These are phyloP conservation scores for Perizoma affinitatum DNA, from an alignment of 2,888 invertebrate genomes.

Conservation along the genomic window DNA sequence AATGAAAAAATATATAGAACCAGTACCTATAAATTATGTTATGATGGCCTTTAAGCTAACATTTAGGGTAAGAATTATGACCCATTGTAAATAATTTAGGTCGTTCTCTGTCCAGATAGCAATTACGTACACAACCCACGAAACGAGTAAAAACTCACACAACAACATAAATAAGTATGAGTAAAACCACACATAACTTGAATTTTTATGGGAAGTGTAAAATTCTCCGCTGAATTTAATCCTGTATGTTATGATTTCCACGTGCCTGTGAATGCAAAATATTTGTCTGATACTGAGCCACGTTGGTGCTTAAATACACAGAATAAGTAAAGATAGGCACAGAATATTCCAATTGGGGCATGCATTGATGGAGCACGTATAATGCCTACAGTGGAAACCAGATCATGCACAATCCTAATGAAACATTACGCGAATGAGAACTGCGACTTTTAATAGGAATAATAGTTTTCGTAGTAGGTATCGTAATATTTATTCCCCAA, in stretches of 20 bases:
- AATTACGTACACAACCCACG: conserved; percentile 14
- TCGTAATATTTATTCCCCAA: too few species aligned
- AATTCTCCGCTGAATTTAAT: conserved; percentile 30
- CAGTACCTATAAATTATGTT: not conserved
- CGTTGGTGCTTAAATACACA: conserved; percentile 40
- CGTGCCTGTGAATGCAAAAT: conserved; percentile 43
- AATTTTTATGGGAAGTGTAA: conserved; percentile 29
- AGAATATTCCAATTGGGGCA: not conserved
- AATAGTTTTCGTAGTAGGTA: too few species aligned
- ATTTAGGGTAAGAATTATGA: conserved; percentile 22
- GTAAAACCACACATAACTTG: conserved; percentile 15
- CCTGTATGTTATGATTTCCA: conserved; percentile 35
- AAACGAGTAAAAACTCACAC: conserved; percentile 9
- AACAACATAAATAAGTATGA: conserved; percentile 21
- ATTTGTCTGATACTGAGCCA: conserved; percentile 33
- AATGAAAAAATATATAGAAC: not conserved
- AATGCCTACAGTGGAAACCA: too few species aligned
- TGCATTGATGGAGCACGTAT: not conserved
- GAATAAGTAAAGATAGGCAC: not conserved
- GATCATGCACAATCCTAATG: too few species aligned
- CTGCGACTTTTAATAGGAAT: too few species aligned
- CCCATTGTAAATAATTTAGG: conserved; percentile 15
- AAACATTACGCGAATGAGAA: too few species aligned
- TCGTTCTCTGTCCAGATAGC: conserved; percentile 13
- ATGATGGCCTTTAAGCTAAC: conserved; percentile 9